Conservation (phyloP, 2,797 vertebrate species). For the Onychomys torridus region DNA sequence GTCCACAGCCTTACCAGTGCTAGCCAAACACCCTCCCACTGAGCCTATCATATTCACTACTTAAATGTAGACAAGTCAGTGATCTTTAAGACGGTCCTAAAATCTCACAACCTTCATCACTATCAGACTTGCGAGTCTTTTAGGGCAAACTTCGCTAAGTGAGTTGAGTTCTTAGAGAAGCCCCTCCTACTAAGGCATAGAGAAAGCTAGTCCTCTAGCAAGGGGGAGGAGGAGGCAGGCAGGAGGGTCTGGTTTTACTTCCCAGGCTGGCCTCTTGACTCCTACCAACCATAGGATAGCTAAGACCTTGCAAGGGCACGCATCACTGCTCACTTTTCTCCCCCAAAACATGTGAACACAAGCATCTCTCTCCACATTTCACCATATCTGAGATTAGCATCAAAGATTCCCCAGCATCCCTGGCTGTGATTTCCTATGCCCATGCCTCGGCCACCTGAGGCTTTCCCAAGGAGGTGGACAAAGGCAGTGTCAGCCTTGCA, state of each 20-base stretch:
- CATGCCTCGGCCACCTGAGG: neutral
- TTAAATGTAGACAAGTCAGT: neutral
- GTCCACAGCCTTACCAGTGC: neutral
- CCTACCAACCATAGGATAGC: neutral
- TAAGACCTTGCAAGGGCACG: neutral
- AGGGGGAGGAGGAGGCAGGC: neutral
- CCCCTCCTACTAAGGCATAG: neutral
- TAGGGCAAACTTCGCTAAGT: neutral
- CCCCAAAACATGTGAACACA: neutral
- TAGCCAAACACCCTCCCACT: neutral
- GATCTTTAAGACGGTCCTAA: neutral
- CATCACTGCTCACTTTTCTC: neutral
- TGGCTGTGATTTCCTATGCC: neutral
- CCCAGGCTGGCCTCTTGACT: neutral
- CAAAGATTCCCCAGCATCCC: neutral
- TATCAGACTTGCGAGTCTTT: neutral
- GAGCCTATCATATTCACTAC: neutral
- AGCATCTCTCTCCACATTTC: neutral
- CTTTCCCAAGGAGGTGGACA: too few relatives aligned
- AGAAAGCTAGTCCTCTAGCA: neutral
- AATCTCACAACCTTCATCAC: neutral
- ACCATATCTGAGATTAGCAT: neutral
- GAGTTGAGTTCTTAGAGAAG: slow-evolving; percentile 20
- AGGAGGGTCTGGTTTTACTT: neutral
- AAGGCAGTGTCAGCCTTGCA: neutral